Base-by-base conservation (phyloP, 2,888 invertebrate species). In the Trissolcus japonicus region DNA sequence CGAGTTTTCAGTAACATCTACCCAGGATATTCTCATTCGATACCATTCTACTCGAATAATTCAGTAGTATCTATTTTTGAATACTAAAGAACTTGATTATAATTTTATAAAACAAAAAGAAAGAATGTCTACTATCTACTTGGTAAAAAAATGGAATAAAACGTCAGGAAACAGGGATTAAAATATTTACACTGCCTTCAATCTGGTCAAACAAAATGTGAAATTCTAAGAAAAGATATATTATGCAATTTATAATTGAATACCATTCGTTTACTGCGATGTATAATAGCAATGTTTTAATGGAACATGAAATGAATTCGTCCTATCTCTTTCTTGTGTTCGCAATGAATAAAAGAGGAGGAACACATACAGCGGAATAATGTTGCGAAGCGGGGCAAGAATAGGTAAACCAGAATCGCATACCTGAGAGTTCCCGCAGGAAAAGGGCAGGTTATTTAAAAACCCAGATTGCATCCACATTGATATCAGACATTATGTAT, bases 401-500 rank as follows among this genome's bases (percentile, higher is more conserved):
- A 25, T 57, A 68, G 21, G 63, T 63, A 57, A 60, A 51, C 50
- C 67, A 66, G 74, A 71, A 74, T 79, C 82, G 82, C 86, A 86
- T 87, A 87, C 86, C 86, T 87, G 86, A 83, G 85, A 86, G 80
- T 83, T 86, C 79, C 83, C 86, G 85, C 86, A 84, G 80, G 86
- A 87, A 81, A 85, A 83, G 85, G 86, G 85, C 79, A 86, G 86
- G 86, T 85, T 83, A 83, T 84, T 86, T 83, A 86, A 84, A 80
- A 83, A 83, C 82, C 82, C 81, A 82, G 79, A 79, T 80, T 81
- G 81, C 80, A 82, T 87, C 83, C 83, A 88, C 87, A 87, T 88
- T 87, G 80, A 88, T 85, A 86, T 86, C 84, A 86, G 86, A 87
- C 83, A 84, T 83, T 86, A 85, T 87, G 85, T 88, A 88, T 88